Base-by-base conservation (phyloP, 2,113 vertebrate species). In the Calonectris borealis region DNA sequence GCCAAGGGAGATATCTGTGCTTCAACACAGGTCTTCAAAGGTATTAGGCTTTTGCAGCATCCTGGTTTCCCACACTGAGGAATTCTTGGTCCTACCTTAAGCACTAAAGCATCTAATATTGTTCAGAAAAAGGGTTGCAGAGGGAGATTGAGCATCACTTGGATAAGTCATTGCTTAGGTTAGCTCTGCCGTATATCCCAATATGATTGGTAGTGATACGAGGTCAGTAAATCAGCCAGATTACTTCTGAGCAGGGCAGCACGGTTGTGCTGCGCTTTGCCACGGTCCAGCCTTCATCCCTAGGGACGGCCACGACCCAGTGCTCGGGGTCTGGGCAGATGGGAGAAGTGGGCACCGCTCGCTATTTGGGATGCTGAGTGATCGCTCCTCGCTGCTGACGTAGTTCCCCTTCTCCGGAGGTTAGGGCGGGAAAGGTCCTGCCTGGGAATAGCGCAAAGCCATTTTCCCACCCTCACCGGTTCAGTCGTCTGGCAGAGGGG, bases 301-400 rank as follows among this genome's bases (percentile, higher is more conserved):
- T 25, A 24, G 36, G 78, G 42, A 38, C 0, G 4, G 16, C 62
- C 1, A 0, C 3, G 29, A 48, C 46, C 8, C 16, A 6, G 54
- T 21, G 19, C 40, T 49, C 0, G 0, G 34, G 34, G 11, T 18
- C 54, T 27, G 55, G n/a, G 62, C 7, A 2, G 48, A 6, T 20
- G n/a, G 11, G 17, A 16, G 5, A 68, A 31, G 21, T 49, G 26
- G 48, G 70, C 22, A 38, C 31, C 1, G 1, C 65, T 71, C 2
- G 0, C n/a, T 58, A 2, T 38, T 44, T 51, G 58, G 51, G 32
- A 36, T 65, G 51, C 58, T 42, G 49, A 84, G 49, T 3, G 2
- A 20, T 26, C 0, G 2, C 25, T 42, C n/a, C 61, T 80, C 34
- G 6, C 52, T 46, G 52, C 29, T 69, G 76, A 22, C 0, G 1